Conservation (phyloP, 2,113 vertebrate genomes). For the Tetrao urogallus region DNA sequence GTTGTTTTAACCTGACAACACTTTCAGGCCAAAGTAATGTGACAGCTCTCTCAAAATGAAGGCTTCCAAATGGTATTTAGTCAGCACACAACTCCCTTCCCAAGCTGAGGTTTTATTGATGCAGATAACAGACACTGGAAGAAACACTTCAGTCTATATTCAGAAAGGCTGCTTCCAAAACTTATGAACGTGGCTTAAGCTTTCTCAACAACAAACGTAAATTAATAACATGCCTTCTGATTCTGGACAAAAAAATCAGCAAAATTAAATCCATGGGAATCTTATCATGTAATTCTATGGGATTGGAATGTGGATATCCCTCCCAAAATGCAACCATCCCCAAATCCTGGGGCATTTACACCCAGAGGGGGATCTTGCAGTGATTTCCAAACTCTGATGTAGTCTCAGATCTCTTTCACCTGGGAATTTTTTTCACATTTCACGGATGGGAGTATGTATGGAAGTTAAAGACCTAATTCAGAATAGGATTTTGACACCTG, state of each 20-base stretch:
- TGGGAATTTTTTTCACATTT: neutral
- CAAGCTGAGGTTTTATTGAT: neutral
- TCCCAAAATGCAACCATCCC: neutral
- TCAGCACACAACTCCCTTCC: neutral
- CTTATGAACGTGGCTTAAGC: neutral
- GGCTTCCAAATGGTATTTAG: constrained; percentile 51
- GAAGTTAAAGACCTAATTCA: neutral
- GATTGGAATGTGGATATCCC: neutral
- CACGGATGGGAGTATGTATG: neutral
- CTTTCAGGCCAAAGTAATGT: constrained; percentile 38
- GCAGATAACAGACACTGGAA: neutral
- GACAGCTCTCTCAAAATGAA: constrained; percentile 52
- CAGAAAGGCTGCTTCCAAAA: neutral
- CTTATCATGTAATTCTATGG: neutral
- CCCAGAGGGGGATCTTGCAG: neutral
- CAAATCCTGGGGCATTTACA: neutral
- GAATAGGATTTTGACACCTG: neutral
- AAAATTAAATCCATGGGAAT: neutral
- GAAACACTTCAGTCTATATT: neutral
- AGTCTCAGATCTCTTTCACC: neutral
- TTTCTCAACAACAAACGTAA: constrained; percentile 23
- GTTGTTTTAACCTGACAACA: constrained; percentile 61
- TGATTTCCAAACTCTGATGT: neutral
- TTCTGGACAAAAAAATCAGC: neutral
- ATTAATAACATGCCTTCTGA: neutral